Evolutionary conservation across 2,113 vertebrate species (phyloP).

Genomic region (Phaethon lepturus): DNA sequence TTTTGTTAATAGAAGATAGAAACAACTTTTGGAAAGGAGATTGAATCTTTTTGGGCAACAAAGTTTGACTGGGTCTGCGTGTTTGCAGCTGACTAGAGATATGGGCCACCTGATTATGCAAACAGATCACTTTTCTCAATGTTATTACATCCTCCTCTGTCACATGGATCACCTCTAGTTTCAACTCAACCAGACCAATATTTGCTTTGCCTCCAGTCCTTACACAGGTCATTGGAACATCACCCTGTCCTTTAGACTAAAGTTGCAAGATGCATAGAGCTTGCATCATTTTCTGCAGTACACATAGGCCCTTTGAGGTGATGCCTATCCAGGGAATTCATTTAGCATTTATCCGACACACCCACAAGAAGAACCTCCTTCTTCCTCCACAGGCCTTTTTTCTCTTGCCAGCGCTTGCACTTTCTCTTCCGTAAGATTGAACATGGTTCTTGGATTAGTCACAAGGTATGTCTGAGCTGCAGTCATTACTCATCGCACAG

Average conservation of each 20-base stretch:
- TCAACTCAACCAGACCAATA: background rate
- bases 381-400: background rate
- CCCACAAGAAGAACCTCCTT: background rate
- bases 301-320: background rate
- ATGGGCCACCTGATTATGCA: background rate
- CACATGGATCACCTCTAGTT: background rate
- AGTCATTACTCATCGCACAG: background rate
- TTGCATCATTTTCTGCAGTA: background rate
- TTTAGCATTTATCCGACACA: background rate
- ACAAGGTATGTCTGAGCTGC: background rate
- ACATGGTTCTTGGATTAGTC: background rate
- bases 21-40: background rate
- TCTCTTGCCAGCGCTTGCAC: background rate
- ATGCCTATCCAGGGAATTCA: background rate
- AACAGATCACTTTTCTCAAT: background rate
- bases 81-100: background rate
- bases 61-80: background rate
- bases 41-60: background rate
- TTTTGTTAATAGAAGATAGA: background rate
- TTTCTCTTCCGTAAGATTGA: slow-evolving; percentile 31
- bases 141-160: background rate
- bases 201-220: background rate
- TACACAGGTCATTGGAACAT: background rate
- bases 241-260: background rate
- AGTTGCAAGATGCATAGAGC: background rate